Percentiles rank a stretch among this genome's conserved stretches.
These are phyloP conservation scores for Apomyelois bistriatella DNA, from an alignment of 2,888 invertebrate species.

Conservation along the genomic window DNA sequence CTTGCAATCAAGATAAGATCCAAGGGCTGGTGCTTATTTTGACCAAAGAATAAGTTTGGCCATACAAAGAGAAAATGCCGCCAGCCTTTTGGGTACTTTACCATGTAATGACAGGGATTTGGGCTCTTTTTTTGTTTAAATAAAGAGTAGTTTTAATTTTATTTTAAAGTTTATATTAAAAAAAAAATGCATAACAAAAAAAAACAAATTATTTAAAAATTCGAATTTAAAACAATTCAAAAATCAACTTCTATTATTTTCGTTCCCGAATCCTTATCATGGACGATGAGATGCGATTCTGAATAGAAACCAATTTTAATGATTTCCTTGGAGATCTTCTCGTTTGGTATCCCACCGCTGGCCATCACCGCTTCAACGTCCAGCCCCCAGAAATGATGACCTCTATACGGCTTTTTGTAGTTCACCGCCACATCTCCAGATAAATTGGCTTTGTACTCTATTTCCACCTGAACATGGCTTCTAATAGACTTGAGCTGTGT, in stretches of 20 bases:
- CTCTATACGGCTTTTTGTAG: constrained; percentile 22
- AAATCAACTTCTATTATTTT: constrained; percentile 13
- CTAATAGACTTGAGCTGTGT: constrained; percentile 33
- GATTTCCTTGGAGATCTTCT: constrained; percentile 24
- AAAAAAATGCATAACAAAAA: too few relatives aligned
- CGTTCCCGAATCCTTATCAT: background rate
- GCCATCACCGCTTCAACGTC: constrained; percentile 25
- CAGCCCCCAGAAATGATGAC: constrained; percentile 31
- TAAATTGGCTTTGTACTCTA: constrained; percentile 26
- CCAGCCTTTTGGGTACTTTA: too few relatives aligned
- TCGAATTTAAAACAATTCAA: constrained; percentile 5
- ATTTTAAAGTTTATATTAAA: too few relatives aligned
- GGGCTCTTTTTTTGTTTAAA: too few relatives aligned
- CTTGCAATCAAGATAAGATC: too few relatives aligned
- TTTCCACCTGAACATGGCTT: constrained; percentile 25
- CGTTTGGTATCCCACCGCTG: constrained; percentile 20
- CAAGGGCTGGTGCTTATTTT: too few relatives aligned
- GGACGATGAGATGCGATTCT: constrained; percentile 23
- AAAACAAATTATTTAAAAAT: background rate
- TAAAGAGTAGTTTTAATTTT: too few relatives aligned
- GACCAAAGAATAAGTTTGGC: too few relatives aligned
- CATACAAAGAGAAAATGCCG: too few relatives aligned
- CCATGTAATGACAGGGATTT: too few relatives aligned
- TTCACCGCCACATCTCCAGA: constrained; percentile 29
- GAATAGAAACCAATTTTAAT: constrained; percentile 34